These are phyloP conservation scores for Hypocryptadius cinnamomeus DNA, from an alignment of 2,113 vertebrate species.

Conservation along the genomic window DNA sequence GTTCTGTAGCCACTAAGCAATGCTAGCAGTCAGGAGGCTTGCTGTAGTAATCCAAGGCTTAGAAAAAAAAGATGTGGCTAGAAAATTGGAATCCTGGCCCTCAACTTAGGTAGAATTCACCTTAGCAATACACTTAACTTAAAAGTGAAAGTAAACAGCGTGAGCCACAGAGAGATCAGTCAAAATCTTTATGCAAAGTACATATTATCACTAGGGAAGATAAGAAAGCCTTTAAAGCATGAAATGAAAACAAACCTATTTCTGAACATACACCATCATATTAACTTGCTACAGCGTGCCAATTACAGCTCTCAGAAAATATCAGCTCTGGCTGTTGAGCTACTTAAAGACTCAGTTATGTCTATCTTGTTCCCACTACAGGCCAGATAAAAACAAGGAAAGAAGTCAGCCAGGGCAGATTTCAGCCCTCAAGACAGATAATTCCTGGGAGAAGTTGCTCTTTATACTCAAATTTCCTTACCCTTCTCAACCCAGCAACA, in stretches of 20 bases:
- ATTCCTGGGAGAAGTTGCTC: not conserved
- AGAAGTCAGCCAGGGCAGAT: not conserved
- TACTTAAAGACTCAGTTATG: not conserved
- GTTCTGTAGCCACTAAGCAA: not conserved
- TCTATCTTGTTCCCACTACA: not conserved
- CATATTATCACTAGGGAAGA: constrained; percentile 6
- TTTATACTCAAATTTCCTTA: not conserved
- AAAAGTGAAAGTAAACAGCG: not conserved
- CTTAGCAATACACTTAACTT: not conserved
- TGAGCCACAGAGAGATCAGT: constrained; percentile 3
- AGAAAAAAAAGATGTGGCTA: rapidly evolving
- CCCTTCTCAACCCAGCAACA: not conserved
- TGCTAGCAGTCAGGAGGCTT: not conserved
- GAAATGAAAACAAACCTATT: constrained; percentile 17
- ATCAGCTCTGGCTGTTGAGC: not conserved
- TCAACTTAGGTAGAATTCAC: not conserved
- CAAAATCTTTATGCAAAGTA: not conserved
- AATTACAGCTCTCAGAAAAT: not conserved
- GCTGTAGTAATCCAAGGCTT: not conserved
- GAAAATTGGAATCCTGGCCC: not conserved
- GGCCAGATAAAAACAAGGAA: not conserved
- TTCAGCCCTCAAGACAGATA: not conserved
- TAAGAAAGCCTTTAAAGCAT: constrained; percentile 11
- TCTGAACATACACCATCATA: not conserved
- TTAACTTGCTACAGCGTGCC: not conserved